phyloP scores from a whole-genome alignment of 1,140 invertebrate genomes.

The Drosophila malerkotliana region DNA sequence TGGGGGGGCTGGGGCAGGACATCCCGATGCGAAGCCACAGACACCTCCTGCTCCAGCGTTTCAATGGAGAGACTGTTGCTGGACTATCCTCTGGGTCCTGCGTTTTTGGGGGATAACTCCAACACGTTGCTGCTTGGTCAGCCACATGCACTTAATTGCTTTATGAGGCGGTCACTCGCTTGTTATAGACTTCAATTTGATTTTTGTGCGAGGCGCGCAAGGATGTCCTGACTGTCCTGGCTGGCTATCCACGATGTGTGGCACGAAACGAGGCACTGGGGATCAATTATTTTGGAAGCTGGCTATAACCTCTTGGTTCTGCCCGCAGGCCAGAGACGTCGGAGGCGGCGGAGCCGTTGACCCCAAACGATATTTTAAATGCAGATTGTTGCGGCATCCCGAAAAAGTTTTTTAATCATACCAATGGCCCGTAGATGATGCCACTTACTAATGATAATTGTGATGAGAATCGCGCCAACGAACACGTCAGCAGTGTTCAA shows the following conservation, averaged over 20 bases:
- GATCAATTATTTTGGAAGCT: constrained; percentile 72
- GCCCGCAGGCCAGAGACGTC: constrained; percentile 52
- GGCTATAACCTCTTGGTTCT: neutral
- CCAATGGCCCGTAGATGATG: constrained; percentile 52
- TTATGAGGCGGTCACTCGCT: constrained; percentile 79
- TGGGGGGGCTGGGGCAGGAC: neutral
- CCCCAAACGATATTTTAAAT: constrained; percentile 46
- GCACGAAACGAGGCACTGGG: constrained; percentile 67
- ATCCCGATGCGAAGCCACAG: neutral
- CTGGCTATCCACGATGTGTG: constrained; percentile 1
- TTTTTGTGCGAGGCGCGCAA: constrained; percentile 50
- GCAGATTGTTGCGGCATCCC: constrained; percentile 59
- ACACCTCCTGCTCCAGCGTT: neutral
- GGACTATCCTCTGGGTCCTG: constrained; percentile 6
- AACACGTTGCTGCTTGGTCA: constrained; percentile 79
- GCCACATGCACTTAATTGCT: constrained; percentile 81
- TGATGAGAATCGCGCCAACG: constrained; percentile 14
- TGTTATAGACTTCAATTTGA: constrained; percentile 82
- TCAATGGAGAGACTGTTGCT: neutral
- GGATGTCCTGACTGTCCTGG: constrained; percentile 3
- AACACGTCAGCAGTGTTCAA: constrained; percentile 55
- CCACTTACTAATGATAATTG: constrained; percentile 31
- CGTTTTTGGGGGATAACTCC: constrained; percentile 56
- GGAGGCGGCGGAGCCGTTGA: constrained; percentile 52
- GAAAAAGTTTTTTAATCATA: constrained; percentile 77